phyloP scores from a whole-genome alignment of 2,888 invertebrate genomes.

The Schizotus pectinicornis region DNA sequence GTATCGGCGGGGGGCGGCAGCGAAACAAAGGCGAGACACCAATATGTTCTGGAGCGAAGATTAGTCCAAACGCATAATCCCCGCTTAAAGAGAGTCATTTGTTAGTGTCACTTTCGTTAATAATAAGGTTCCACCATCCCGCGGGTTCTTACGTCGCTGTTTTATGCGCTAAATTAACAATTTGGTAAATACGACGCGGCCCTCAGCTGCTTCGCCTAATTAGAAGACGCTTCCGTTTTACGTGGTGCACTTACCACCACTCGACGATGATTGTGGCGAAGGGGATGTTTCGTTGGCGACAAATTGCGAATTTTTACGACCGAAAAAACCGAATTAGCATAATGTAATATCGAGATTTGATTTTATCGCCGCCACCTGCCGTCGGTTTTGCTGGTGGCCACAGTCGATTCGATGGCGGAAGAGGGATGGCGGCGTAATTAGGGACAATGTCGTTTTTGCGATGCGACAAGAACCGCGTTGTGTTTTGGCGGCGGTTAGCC shows the following conservation, averaged over 20 bases:
- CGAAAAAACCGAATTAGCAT: background rate
- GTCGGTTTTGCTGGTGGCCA: background rate
- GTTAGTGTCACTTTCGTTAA: slow-evolving; percentile 35
- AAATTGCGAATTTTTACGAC: slow-evolving; percentile 1
- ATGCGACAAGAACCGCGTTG: too few species aligned
- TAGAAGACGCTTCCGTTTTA: background rate
- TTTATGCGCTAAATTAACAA: slow-evolving; percentile 35
- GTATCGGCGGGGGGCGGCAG: background rate
- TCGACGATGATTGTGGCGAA: background rate
- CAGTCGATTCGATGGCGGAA: too few species aligned
- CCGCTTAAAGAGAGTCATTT: slow-evolving; percentile 32
- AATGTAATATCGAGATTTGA: background rate
- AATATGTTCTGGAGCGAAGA: slow-evolving; percentile 13
- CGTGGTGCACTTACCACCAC: background rate
- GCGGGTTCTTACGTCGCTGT: slow-evolving; percentile 29
- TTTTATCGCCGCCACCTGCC: slow-evolving; percentile 5
- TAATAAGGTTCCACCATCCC: slow-evolving; percentile 33
- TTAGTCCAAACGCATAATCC: slow-evolving; percentile 29
- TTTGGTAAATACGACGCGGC: slow-evolving; percentile 32
- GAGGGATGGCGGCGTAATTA: too few species aligned
- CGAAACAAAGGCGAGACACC: background rate
- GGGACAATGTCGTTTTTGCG: too few species aligned
- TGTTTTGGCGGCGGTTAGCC: too few species aligned
- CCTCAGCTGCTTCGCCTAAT: slow-evolving; percentile 28
- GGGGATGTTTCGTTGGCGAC: background rate